A percentile compares a stretch with the other conserved stretches of the same genome.
Conservation (phyloP, 2,113 vertebrate genomes). For the Brachypodius melanocephalos region DNA sequence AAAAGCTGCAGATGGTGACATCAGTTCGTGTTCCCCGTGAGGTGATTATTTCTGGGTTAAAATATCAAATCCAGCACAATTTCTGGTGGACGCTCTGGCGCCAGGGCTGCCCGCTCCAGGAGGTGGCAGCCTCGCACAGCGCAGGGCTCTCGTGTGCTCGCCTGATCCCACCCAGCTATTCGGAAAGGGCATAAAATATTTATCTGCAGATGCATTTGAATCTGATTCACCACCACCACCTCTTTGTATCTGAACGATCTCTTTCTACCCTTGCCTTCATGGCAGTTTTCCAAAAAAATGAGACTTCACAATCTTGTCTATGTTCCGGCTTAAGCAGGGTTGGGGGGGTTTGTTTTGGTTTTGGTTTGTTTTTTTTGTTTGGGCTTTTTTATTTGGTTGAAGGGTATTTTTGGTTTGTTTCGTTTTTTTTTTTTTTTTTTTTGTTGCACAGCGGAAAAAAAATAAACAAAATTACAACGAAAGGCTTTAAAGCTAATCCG, state of each 20-base stretch:
- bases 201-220: slow-evolving; percentile 31
- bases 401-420: not conserved
- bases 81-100: not conserved
- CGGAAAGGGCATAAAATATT: not conserved
- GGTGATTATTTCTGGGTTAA: not conserved
- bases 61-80: not conserved
- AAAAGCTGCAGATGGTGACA: not conserved
- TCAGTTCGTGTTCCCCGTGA: rapidly evolving
- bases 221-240: not conserved
- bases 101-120: not conserved
- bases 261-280: not conserved
- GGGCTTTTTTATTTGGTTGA: not conserved
- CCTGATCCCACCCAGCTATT: not conserved
- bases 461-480: not conserved
- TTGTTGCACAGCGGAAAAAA: not conserved
- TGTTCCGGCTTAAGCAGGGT: not conserved
- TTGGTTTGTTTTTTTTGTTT: not conserved
- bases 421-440: not conserved
- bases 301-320: not conserved
- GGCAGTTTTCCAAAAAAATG: slow-evolving; percentile 11
- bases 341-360: not conserved
- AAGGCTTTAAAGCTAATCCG: slow-evolving; percentile 14
- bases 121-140: slow-evolving; percentile 52
- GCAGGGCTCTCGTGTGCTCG: not conserved
- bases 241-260: not conserved